Percentiles rank a stretch among this genome's conserved stretches.
phyloP scores from a whole-genome alignment of 2,113 vertebrate species.

The Istiophorus platypterus region DNA sequence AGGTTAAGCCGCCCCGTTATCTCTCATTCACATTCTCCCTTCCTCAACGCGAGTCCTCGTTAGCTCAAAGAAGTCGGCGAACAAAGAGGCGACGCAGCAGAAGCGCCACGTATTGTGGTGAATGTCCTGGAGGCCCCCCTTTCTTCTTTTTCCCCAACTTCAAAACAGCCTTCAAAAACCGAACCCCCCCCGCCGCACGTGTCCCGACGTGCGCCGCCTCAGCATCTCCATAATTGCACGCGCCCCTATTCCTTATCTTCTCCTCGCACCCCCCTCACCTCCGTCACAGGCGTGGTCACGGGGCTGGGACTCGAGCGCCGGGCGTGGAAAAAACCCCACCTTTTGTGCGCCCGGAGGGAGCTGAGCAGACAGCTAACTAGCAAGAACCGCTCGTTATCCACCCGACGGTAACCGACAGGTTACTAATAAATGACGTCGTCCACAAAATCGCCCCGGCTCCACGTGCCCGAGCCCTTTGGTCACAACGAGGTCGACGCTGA shows the following conservation, averaged over 20 bases:
- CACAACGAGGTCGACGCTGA: slow-evolving; percentile 16
- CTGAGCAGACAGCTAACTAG: slow-evolving; percentile 70
- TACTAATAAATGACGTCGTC: no score
- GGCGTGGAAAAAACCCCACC: slow-evolving; percentile 76
- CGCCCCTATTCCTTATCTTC: slow-evolving; percentile 55
- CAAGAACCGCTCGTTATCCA: no score
- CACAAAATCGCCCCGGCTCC: slow-evolving; percentile 43
- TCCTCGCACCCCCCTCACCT: slow-evolving; percentile 55
- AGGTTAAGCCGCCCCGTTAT: slow-evolving; percentile 43
- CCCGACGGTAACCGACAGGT: slow-evolving; percentile 80
- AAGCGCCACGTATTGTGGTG: slow-evolving; percentile 37
- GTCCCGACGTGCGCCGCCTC: slow-evolving; percentile 7
- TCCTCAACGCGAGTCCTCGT: not conserved
- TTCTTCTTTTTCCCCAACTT: no score
- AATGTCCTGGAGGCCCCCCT: slow-evolving; percentile 57
- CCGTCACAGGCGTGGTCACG: slow-evolving; percentile 56
- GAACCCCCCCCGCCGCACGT: no score
- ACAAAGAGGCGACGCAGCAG: slow-evolving; percentile 43
- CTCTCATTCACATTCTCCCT: slow-evolving; percentile 31
- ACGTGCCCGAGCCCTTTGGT: slow-evolving; percentile 55
- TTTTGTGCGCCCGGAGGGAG: no score
- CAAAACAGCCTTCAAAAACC: slow-evolving; percentile 42
- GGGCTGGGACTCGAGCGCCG: slow-evolving; percentile 26
- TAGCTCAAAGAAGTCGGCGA: slow-evolving; percentile 38
- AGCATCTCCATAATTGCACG: slow-evolving; percentile 49